Evolutionary conservation across 1,140 invertebrate genomes (phyloP).

Genomic region (Zophobas atratus): DNA sequence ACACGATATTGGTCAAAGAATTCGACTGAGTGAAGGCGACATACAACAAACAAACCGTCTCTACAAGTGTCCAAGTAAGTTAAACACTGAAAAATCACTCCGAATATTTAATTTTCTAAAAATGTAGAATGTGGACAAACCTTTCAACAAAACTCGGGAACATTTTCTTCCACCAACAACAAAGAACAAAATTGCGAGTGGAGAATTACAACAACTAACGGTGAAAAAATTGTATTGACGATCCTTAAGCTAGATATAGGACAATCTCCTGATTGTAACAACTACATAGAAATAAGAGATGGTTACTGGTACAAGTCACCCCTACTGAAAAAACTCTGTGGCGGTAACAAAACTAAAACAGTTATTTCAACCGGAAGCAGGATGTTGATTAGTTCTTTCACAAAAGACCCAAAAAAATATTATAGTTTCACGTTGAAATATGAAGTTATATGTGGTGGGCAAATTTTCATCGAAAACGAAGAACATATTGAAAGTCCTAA

Average conservation of each 20-base stretch:
- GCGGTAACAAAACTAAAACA: constrained; percentile 61
- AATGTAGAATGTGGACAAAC: constrained; percentile 82
- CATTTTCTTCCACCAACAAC: constrained; percentile 95
- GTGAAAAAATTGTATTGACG: constrained; percentile 85
- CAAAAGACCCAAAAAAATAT: not conserved
- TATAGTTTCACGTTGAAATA: constrained; percentile 83
- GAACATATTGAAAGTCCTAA: constrained; percentile 90
- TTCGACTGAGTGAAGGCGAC: constrained; percentile 92
- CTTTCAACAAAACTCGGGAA: constrained; percentile 94
- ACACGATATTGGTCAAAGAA: constrained; percentile 93
- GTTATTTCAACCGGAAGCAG: not conserved
- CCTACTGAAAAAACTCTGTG: constrained; percentile 88
- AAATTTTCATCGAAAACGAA: constrained; percentile 80
- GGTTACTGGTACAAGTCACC: constrained; percentile 93
- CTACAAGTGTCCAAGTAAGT: constrained; percentile 95
- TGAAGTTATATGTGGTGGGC: constrained; percentile 94
- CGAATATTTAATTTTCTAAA: too few relatives aligned
- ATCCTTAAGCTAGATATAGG: constrained; percentile 84
- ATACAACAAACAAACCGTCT: constrained; percentile 97
- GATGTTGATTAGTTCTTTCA: not conserved
- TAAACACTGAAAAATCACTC: not conserved
- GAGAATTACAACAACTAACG: constrained; percentile 96
- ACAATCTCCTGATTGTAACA: constrained; percentile 67
- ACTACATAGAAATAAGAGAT: constrained; percentile 93
- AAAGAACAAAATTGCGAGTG: constrained; percentile 87